Base-by-base conservation (phyloP, 2,888 invertebrate species). In the Leptinotarsa tumamoca region DNA sequence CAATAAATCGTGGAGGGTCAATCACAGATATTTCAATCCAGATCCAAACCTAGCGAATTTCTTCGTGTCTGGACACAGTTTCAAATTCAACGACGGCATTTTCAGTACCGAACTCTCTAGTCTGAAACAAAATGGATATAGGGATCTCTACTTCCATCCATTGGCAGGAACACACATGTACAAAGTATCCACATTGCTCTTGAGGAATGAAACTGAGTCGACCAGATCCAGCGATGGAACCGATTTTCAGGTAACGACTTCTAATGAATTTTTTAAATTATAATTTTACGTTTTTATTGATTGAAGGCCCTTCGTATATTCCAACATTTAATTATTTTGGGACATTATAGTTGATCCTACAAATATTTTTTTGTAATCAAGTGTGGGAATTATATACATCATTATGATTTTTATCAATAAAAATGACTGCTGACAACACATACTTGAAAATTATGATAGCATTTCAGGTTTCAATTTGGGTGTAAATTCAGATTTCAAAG, bases 11-110 rank as follows among this genome's bases (percentile, higher is more conserved):
- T 95, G 95, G 95, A 87, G 94, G 52, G 87, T 92, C 15, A 84
- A 85, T 23, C 95, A 96, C 83, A 94, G 94, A 83, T 95, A 91
- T 84, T 95, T 95, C 87, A 91, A 91, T 82, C 92, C 95, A 81
- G 94, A 95, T 84, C 95, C 95, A 0, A 83, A 91, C 0, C 89
- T 90, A 82, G 94, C 94, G 0, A 92, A 93, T 80, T 90, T 94
- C 73, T 89, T 90, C 68, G 90, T 95, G 70, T 92, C 92, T 52
- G 94, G 93, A 0, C 90, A 93, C 81, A 87, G 89, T 0, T 96
- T 95, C 89, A 93, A 94, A 84, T 96, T 95, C 95, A 92, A 92
- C 78, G 95, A 95, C 83, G 95, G 95, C 0, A 90, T 95, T 15
- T 95, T 95, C 87, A 95, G 95, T 75, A 86, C 94, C 1, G 92